Evolutionary conservation across 2,888 invertebrate genomes (phyloP).

Genomic region (Drosophila seclusa): DNA sequence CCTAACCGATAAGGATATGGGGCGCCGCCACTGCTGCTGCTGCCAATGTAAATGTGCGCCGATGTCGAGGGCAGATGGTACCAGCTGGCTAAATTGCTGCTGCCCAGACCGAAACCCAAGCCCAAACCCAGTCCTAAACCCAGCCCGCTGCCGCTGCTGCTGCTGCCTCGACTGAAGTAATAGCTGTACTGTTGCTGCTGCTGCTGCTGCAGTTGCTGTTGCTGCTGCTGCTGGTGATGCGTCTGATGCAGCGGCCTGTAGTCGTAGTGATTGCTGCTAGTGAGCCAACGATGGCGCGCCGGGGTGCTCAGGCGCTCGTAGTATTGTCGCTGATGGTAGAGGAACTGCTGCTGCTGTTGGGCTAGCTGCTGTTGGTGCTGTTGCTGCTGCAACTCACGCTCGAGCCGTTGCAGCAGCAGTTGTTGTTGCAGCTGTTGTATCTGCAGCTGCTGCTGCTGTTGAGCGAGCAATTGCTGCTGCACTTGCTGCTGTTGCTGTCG

Average conservation of each 20-base stretch:
- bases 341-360: conserved; percentile 64
- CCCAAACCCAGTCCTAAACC: conserved; percentile 69
- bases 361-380: conserved; percentile 61
- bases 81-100: conserved; percentile 72
- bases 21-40: conserved; percentile 67
- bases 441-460: conserved; percentile 79
- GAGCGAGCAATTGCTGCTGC: conserved; percentile 77
- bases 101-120: conserved; percentile 75
- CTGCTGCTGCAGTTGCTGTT: conserved; percentile 47
- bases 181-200: conserved; percentile 73
- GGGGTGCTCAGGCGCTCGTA: conserved; percentile 53
- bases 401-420: conserved; percentile 75
- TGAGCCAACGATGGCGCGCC: conserved; percentile 63
- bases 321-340: conserved; percentile 66
- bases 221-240: conserved; percentile 31
- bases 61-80: conserved; percentile 76
- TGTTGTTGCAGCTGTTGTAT: conserved; percentile 77
- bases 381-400: conserved; percentile 75
- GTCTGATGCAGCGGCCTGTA: conserved; percentile 33
- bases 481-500: conserved; percentile 71
- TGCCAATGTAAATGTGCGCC: conserved; percentile 80
- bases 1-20: conserved; percentile 65
- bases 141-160: conserved; percentile 70
- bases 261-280: conserved; percentile 43
- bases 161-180: conserved; percentile 74